Evolutionary conservation across 30 jellyfish, hydroid and myxozoan species (phyloP), one percentile per base, ranked within the genome.

Genomic region (Cassiopea andromeda): DNA sequence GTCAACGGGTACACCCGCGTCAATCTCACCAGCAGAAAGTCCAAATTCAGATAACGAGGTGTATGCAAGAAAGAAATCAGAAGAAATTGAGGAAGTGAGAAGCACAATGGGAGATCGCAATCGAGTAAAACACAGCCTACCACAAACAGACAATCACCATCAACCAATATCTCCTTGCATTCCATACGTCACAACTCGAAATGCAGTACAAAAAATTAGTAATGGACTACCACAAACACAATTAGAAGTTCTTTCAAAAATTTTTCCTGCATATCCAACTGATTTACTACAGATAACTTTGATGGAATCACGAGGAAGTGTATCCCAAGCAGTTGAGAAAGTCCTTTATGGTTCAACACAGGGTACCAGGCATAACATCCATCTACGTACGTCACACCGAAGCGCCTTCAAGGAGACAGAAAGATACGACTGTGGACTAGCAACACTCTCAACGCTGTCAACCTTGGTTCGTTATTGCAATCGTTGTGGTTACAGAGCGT

Each of bases 1-100:
- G 45, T 93, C 98, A 10, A 87, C 98, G 5, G 98, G 98, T 10
- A 85, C 98, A 47, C 98, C 98, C 1, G 91, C 98, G 10, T 93
- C 98, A 48, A 87, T 87, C 82, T 77, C 94, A 13, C 94, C 94
- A 2, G 85, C 83, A 45, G 50, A 82, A 59, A 85, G 82, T n/a
- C 93, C 93, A 7, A 69, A 69, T 60, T 27, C 72, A 73, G 15
- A 46, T 17, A 59, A 45, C 19, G 43, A 44, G 48, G 72, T 48
- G 18, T 71, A 83, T 46, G 77, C 78, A 1, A 83, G 83, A 17
- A 48, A 38, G 27, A 46, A 54, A 19, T 9, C 48, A 48, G 84
- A 49, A n/a, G n/a, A n/a, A n/a, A n/a, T n/a, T 10, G 44, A n/a
- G 15, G 83, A 82, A n/a, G 69, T 12, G 44, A 19, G 12, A 1